Evolutionary conservation across 2,797 vertebrate species (phyloP), one percentile per base, ranked within the genome.

Genomic region (Betta splendens): DNA sequence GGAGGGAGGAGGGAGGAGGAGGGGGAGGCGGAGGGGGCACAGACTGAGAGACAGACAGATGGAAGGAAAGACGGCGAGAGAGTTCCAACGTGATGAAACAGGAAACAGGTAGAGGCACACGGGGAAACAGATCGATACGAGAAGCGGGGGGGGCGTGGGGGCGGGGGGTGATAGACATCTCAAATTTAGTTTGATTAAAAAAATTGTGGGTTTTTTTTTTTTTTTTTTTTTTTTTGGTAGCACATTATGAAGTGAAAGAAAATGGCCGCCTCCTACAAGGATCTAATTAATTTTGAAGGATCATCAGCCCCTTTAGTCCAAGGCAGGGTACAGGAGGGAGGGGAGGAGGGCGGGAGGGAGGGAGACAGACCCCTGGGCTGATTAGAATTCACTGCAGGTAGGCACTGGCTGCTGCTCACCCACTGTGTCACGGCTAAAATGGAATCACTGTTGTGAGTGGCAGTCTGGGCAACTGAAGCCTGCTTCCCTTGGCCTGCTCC

Each of bases 321-420:
- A 94, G 93, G 94, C 90, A 91, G 93, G 93, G 92, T 92, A 93
- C 91, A 93, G 91, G 92, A 92, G 92, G 75, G 68, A 72, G 65
- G 80, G 70, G 46, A 67, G 61, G 55, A 65, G 55, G 78, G 48
- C 57, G 71, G 74, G 79, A 64, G 55, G 78, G 48, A 57, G 71
- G 74, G 79, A 64, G 64, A 80, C 87, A 92, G 94, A 95, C 94
- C 94, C 94, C 94, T 94, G 94, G 89, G 94, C 95, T 98, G 94
- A 97, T 98, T 97, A 98, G 94, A 94, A 97, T 98, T 97, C 96
- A 96, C 94, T 94, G 96, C 95, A 98, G 95, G 96, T 98, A 97
- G 94, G 93, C 95, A 92, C 94, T 94, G 94, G 94, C 95, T 94
- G 94, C 95, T 96, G 94, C 93, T 94, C 94, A 95, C 94, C 94